Evolutionary conservation across 2,888 invertebrate species (phyloP), one percentile per base, ranked within the genome.

Genomic region (Trachelus troglodyta): DNA sequence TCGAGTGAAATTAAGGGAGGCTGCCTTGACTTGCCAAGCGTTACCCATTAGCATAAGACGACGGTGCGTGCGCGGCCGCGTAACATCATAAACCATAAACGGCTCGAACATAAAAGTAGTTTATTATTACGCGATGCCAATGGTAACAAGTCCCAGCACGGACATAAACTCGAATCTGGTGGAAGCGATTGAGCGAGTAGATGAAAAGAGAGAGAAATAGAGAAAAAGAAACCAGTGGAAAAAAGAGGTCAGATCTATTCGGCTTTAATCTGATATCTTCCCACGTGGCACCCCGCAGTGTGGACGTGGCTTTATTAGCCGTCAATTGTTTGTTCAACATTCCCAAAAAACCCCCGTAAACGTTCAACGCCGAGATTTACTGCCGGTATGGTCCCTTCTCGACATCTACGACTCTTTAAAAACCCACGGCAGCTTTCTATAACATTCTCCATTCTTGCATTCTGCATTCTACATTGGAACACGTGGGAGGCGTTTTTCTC

Each of bases 251-350:
- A 80, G 78, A 75, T 79, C 79, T 71, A 73, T 84, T 69, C 71
- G 73, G 37, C 40, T 74, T 83, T 85, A 86, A 86, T 86, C 85
- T 80, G 83, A 80, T 80, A 79, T 80, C 88, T 88, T 90, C 89
- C 88, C 90, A 89, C 88, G 87, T 88, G 89, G 88, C 87, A 84
- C 85, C 90, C 90, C 86, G 90, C 83, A 79, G 90, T 80, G 89
- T 84, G 82, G 84, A 86, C 84, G 87, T 82, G 86, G 87, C 89
- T 91, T 91, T 91, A 91, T 91, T 91, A 91, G 89, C 89, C 90
- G 89, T 90, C 90, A 90, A 91, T 91, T 90, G 91, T 91, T 91
- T 91, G 91, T 91, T 89, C 90, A 90, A 91, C 90, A 91, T 91
- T 90, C 90, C 89, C 89, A 82, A 89, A 90, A 90, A 91, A 89